These are phyloP conservation scores for Styela clava DNA, from an alignment of 23 tunicate species.

Conservation along the genomic window DNA sequence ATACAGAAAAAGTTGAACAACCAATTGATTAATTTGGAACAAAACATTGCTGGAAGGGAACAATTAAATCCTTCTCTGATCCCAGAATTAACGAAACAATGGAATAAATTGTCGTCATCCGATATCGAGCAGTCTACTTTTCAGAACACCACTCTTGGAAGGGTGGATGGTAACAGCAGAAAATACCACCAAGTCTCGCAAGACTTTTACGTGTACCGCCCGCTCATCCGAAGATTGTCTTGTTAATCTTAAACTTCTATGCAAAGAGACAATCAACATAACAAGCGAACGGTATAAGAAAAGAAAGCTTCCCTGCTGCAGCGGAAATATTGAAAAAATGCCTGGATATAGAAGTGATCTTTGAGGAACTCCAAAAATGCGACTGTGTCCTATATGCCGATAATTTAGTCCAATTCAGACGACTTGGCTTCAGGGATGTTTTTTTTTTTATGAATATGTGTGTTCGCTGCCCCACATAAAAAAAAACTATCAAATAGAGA, in stretches of 20 bases:
- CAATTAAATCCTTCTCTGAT: too few relatives aligned
- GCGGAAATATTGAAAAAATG: background rate
- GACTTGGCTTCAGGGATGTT: too few relatives aligned
- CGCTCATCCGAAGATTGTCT: background rate
- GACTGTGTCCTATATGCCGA: too few relatives aligned
- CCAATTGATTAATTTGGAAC: background rate
- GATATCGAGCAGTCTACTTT: background rate
- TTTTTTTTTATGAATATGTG: too few relatives aligned
- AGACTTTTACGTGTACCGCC: background rate
- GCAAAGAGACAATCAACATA: background rate
- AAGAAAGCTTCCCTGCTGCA: background rate
- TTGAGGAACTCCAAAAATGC: too few relatives aligned
- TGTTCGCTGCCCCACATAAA: too few relatives aligned
- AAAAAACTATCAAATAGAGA: slow-evolving; percentile 5
- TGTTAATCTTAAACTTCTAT: background rate
- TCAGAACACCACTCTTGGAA: background rate
- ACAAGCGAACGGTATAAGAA: background rate
- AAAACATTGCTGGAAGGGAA: background rate
- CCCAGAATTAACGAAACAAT: background rate
- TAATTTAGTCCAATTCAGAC: too few relatives aligned
- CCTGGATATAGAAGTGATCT: too few relatives aligned
- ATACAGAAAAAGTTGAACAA: background rate
- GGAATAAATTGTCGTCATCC: background rate
- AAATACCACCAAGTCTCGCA: background rate
- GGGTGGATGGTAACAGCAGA: slow-evolving; percentile 23